Base-by-base conservation (phyloP, 2,113 vertebrate genomes). In the Castor canadensis region DNA sequence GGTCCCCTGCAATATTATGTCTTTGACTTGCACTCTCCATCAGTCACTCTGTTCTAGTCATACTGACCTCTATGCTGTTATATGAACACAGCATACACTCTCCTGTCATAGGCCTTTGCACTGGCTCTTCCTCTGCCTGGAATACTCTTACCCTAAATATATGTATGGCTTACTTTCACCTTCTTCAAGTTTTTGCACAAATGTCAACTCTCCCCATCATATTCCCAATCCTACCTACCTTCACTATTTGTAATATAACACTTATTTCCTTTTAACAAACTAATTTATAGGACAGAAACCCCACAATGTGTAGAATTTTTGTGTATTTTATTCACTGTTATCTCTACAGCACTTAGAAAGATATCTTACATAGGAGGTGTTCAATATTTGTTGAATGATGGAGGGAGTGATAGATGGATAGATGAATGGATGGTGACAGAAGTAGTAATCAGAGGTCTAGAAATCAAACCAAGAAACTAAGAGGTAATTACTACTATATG, bases 301-400 rank as follows among this genome's bases (percentile, higher is more conserved):
- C 35, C 58, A 80, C 17, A 67, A 43, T 82, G 28, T 6, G 22
- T 80, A 9, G 19, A 32, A 62, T 71, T 71, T 71, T 87, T 91
- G 60, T 83, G 62, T 77, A 6, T 58, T 77, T 67, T 54, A 11
- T 85, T 62, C 62, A 49, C 52, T 69, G n/a, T 66, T 84, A 11
- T 77, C 75, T 84, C n/a, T 24, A 35, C 26, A 92, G 58, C n/a
- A 86, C 40, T 86, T 89, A 92, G 24, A 85, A 94, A 94, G 85
- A 16, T 84, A 5, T 49, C 40, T 84, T 26, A 71, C 19, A 75
- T 52, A n/a, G 30, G 80, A 69, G 30, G 19, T 87, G 20, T 69
- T 45, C 80, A 87, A 47, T 72, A 72, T 84, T 62, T 88, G 62
- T 86, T 86, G 66, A 93, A 43, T 58, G 52, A 47, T 72, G 11